phyloP scores from a whole-genome alignment of 2,888 invertebrate species.

The Cephus rjabovi region DNA sequence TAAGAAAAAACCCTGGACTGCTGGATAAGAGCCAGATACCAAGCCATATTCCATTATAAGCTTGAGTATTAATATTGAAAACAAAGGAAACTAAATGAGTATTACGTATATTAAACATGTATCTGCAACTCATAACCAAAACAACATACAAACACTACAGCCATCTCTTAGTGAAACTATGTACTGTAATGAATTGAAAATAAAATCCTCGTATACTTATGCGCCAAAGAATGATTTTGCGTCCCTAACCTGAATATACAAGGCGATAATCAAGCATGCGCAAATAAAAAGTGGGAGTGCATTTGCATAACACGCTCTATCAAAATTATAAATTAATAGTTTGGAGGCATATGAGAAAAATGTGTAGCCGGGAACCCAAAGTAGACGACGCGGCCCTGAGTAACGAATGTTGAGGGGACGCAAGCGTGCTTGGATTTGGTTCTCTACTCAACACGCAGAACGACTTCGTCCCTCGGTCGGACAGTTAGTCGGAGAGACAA shows the following conservation, averaged over 20 bases:
- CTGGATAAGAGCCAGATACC: not conserved
- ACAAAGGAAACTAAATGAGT: not conserved
- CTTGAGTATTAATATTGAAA: not conserved
- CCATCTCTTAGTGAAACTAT: not conserved
- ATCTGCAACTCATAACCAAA: not conserved
- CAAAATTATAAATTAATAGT: not conserved
- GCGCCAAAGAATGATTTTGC: not conserved
- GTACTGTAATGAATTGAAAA: not conserved
- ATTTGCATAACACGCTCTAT: not conserved
- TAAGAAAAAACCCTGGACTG: not conserved
- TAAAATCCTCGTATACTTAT: not conserved
- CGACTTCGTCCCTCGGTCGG: not conserved
- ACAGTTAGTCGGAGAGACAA: not conserved
- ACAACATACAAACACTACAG: not conserved
- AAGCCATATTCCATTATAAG: no score
- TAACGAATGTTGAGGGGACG: not conserved
- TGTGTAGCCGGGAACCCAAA: not conserved
- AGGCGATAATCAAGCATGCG: not conserved
- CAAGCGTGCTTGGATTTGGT: not conserved
- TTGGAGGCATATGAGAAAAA: not conserved
- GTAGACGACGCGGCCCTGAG: not conserved
- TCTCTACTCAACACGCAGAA: not conserved
- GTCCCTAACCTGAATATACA: not conserved
- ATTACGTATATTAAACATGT: not conserved
- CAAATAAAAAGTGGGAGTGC: not conserved